Evolutionary conservation across 2,888 invertebrate species (phyloP).

Genomic region (Vesta saturnalis): DNA sequence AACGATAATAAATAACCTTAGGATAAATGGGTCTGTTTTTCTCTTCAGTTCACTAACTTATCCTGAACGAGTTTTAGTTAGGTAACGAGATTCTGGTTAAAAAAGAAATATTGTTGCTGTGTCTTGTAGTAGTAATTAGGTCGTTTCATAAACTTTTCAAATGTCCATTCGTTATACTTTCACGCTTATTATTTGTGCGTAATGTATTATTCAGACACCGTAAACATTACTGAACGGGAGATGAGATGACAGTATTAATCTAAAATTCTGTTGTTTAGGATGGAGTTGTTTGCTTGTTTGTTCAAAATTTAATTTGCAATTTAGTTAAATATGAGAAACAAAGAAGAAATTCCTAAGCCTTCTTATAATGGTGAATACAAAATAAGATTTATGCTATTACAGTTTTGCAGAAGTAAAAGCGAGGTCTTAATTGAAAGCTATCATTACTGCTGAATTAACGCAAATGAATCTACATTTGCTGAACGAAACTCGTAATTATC

Average conservation of each 20-base stretch:
- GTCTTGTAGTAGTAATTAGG: conserved; percentile 26
- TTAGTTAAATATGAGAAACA: conserved; percentile 1
- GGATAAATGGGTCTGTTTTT: conserved; percentile 48
- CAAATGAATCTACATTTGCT: background rate
- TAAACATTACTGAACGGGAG: background rate
- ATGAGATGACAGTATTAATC: background rate
- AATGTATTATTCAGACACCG: background rate
- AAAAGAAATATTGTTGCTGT: conserved; percentile 30
- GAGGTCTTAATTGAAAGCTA: background rate
- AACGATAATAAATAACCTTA: conserved; percentile 46
- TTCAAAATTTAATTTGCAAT: conserved; percentile 15
- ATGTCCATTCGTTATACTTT: background rate
- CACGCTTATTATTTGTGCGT: no score
- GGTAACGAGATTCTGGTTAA: conserved; percentile 22
- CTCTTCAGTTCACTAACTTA: conserved; percentile 39
- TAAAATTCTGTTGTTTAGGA: background rate
- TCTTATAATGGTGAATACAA: background rate
- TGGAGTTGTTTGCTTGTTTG: conserved; percentile 9
- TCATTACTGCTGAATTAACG: background rate
- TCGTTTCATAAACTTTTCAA: background rate
- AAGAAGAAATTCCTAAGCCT: background rate
- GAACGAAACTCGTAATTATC: background rate
- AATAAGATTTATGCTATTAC: background rate
- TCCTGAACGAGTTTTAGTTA: conserved; percentile 38
- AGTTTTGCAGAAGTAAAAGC: background rate